Evolutionary conservation across 2,888 invertebrate genomes (phyloP), one percentile per base, ranked within the genome.

Genomic region (Eupeodes latifasciatus): DNA sequence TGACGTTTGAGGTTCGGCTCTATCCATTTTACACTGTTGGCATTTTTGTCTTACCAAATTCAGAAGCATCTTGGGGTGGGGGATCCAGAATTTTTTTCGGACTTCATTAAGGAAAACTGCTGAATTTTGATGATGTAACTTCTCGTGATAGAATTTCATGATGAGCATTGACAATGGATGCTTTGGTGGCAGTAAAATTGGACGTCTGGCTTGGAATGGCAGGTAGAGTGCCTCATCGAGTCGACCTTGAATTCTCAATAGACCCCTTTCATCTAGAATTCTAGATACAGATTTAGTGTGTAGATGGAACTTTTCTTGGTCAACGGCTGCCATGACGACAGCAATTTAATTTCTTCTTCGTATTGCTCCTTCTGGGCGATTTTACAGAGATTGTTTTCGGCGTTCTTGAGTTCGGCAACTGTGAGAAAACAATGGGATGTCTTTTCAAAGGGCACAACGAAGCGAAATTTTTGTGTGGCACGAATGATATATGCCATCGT

Each of bases 1-100:
- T 9, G 89, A 89, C 12, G 82, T 71, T 5, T 11, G 1, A 0
- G 88, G 80, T 36, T 81, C 81, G n/a, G 83, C 83, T 62, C 59
- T 82, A 6, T 79, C 71, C 10, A 81, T 81, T 44, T 74, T 67
- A 53, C 81, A 81, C 19, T n/a, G n/a, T n/a, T n/a, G n/a, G n/a
- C n/a, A n/a, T n/a, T n/a, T n/a, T n/a, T n/a, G n/a, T n/a, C n/a
- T n/a, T n/a, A n/a, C n/a, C n/a, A n/a, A n/a, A n/a, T n/a, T n/a
- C n/a, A n/a, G n/a, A n/a, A n/a, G n/a, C n/a, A n/a, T n/a, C n/a
- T n/a, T n/a, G n/a, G n/a, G n/a, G n/a, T n/a, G n/a, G n/a, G n/a
- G n/a, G n/a, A n/a, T n/a, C n/a, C n/a, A n/a, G n/a, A n/a, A n/a
- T n/a, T n/a, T n/a, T n/a, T n/a, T n/a, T n/a, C n/a, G n/a, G n/a